Percentiles rank a stretch among this genome's conserved stretches.
phyloP scores from a whole-genome alignment of 2,888 invertebrate genomes.

The Eupeodes luniger region DNA sequence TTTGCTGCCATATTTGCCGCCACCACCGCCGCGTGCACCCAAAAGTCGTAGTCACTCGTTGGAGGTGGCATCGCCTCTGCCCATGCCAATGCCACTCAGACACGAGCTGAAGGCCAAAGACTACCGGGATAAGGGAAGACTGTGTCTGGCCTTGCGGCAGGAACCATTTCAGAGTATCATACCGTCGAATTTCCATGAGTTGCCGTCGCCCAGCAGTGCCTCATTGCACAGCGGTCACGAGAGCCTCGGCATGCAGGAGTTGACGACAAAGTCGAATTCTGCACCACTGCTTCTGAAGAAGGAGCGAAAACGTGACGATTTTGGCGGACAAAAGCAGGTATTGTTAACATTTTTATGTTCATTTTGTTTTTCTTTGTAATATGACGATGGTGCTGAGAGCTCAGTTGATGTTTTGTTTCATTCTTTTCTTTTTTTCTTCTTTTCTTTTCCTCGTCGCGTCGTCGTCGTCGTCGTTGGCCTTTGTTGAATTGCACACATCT shows the following conservation, averaged over 20 bases:
- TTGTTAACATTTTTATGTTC: slow-evolving; percentile 59
- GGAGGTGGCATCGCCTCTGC: slow-evolving; percentile 79
- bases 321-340: slow-evolving; percentile 83
- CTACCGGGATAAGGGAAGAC: slow-evolving; percentile 80
- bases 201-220: slow-evolving; percentile 84
- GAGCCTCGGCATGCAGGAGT: slow-evolving; percentile 82
- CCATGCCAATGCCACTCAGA: slow-evolving; percentile 70
- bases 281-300: slow-evolving; percentile 84
- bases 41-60: slow-evolving; percentile 82
- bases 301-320: slow-evolving; percentile 82
- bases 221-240: slow-evolving; percentile 83
- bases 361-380: slow-evolving; percentile 35
- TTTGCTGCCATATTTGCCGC: slow-evolving; percentile 77
- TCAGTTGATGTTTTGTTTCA: slow-evolving; percentile 12
- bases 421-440: slow-evolving; percentile 1
- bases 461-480: neutral
- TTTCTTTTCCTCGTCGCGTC: too few relatives aligned
- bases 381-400: slow-evolving; percentile 17
- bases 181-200: slow-evolving; percentile 82
- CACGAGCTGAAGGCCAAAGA: slow-evolving; percentile 71
- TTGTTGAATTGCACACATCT: slow-evolving; percentile 79
- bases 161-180: slow-evolving; percentile 83
- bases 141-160: slow-evolving; percentile 82
- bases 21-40: slow-evolving; percentile 76
- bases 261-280: slow-evolving; percentile 84